These are phyloP conservation scores for Tetheella fluctuosa DNA, from an alignment of 2,888 invertebrate species.

Conservation along the genomic window DNA sequence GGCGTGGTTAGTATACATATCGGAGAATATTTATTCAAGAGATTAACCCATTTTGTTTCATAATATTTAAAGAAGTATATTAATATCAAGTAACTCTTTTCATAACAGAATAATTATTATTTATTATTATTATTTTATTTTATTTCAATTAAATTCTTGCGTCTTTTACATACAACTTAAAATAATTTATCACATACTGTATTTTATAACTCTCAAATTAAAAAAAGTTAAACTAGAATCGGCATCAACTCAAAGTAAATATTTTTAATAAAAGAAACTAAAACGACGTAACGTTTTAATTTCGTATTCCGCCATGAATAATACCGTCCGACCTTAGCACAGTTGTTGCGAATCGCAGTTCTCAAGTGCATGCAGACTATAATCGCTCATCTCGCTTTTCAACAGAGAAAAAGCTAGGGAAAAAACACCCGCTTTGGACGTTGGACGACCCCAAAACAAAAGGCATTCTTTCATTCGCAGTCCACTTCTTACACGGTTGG, in stretches of 20 bases:
- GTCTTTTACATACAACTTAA: neutral
- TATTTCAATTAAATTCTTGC: no score
- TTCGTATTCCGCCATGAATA: constrained; percentile 24
- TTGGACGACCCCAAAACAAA: constrained; percentile 60
- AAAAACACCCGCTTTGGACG: constrained; percentile 35
- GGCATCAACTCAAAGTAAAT: neutral
- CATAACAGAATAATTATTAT: no score
- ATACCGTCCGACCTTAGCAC: constrained; percentile 24
- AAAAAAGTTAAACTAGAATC: no score
- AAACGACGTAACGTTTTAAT: constrained; percentile 16
- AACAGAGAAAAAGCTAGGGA: constrained; percentile 38
- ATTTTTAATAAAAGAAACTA: constrained; percentile 10
- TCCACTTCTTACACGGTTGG: constrained; percentile 57
- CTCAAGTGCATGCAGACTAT: constrained; percentile 39
- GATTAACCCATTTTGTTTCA: no score
- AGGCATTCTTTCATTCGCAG: constrained; percentile 56
- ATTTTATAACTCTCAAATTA: no score
- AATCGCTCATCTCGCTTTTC: constrained; percentile 44
- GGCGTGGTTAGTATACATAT: neutral
- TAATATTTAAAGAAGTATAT: no score
- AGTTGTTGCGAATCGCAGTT: constrained; percentile 37
- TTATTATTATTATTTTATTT: no score
- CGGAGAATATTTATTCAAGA: neutral
- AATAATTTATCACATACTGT: no score
- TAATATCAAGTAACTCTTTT: no score